Evolutionary conservation across 1,140 invertebrate genomes (phyloP).

Genomic region (Apis laboriosa): DNA sequence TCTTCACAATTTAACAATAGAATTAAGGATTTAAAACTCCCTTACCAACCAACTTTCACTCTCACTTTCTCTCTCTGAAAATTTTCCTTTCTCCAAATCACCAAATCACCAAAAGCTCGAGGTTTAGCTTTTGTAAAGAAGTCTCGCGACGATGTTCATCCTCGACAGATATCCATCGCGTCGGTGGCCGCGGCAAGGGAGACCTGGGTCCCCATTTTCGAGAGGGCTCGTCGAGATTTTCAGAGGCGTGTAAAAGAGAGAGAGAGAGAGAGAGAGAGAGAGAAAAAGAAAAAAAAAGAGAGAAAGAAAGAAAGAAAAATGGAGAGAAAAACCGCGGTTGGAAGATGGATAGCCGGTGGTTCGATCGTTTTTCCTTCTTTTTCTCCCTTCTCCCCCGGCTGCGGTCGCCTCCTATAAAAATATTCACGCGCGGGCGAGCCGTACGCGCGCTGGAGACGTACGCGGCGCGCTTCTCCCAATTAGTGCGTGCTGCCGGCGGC

Average conservation of each 20-base stretch:
- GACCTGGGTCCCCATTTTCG: too few relatives aligned
- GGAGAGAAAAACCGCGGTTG: slow-evolving; percentile 63
- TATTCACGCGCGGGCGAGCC: slow-evolving; percentile 71
- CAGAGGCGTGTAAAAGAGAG: slow-evolving; percentile 25
- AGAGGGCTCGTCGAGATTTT: slow-evolving; percentile 10
- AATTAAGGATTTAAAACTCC: too few relatives aligned
- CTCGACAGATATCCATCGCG: slow-evolving; percentile 24
- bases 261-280: too few relatives aligned
- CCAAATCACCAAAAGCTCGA: neutral
- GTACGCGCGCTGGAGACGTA: slow-evolving; percentile 57
- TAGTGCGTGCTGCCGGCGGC: slow-evolving; percentile 74
- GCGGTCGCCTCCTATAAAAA: slow-evolving; percentile 62
- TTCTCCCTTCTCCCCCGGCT: neutral
- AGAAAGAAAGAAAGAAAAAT: neutral
- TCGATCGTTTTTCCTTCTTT: slow-evolving; percentile 54
- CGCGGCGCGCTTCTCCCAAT: slow-evolving; percentile 73
- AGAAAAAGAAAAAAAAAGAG: too few relatives aligned
- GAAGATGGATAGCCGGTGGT: slow-evolving; percentile 74
- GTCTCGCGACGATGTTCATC: neutral
- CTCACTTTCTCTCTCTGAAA: too few relatives aligned
- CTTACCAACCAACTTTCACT: too few relatives aligned
- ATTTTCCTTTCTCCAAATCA: too few relatives aligned
- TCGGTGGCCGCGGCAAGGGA: neutral
- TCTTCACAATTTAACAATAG: too few relatives aligned
- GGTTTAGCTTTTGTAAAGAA: too few relatives aligned